phyloP scores from a whole-genome alignment of 2,113 vertebrate genomes.

The Euleptes europaea region DNA sequence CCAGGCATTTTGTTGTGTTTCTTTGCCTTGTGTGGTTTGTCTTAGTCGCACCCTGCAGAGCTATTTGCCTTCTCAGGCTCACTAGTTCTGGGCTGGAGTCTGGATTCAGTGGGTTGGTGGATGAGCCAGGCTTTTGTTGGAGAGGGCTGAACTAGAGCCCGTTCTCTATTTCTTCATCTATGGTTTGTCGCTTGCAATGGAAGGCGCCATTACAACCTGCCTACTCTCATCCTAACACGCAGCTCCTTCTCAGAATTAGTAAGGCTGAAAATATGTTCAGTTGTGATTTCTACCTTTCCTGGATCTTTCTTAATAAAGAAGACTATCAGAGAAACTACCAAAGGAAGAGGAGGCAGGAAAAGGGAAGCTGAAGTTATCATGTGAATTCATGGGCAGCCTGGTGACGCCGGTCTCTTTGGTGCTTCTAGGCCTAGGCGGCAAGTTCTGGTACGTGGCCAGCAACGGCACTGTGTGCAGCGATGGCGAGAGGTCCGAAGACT shows the following conservation, averaged over 20 bases:
- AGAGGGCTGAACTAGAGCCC: neutral
- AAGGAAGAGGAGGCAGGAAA: neutral
- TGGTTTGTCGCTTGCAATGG: neutral
- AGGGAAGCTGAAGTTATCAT: too few relatives aligned
- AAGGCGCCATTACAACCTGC: neutral
- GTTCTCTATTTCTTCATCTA: neutral
- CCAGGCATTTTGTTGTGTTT: too few relatives aligned
- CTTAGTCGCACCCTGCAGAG: neutral
- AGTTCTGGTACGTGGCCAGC: conserved; percentile 90
- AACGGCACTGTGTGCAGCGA: conserved; percentile 87
- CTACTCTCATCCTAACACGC: neutral
- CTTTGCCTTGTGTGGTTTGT: neutral
- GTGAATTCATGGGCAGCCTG: neutral
- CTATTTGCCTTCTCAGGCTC: neutral
- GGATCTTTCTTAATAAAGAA: neutral
- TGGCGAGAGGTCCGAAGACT: conserved; percentile 89
- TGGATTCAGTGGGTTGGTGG: neutral
- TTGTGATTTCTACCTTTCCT: neutral
- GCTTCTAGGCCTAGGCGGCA: conserved; percentile 81
- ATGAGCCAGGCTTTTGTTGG: neutral
- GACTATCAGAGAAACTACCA: neutral
- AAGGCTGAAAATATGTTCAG: neutral
- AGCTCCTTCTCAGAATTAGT: neutral
- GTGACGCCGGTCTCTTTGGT: neutral
- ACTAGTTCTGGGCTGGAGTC: neutral